Base-by-base conservation (phyloP, 2,888 invertebrate species). In the Scaptomyza cyrtandrae region DNA sequence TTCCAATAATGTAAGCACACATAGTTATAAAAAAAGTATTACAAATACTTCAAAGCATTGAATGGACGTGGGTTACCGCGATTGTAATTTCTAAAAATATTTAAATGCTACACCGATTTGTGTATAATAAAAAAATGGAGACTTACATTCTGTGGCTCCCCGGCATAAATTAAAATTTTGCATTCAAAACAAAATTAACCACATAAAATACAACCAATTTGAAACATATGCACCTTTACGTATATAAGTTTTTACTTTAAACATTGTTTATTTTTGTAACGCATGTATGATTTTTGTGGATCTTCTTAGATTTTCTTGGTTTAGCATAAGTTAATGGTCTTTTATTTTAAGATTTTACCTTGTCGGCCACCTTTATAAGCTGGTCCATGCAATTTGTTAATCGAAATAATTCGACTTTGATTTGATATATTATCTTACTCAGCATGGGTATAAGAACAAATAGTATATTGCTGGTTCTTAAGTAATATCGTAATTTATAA, bases 1-100 rank as follows among this genome's bases (percentile, higher is more conserved):
- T 78, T 71, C 50, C 59, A 74, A 46, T 66, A 49, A 52, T 55
- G 39, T 60, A 74, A 78, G 71, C 64, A 24, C 19, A 41, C 11
- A 54, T 62, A 57, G 49, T 44, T 50, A 57, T 57, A 60, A 52
- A 54, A 61, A 72, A 79, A 70, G 86, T 86, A 83, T 86, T 86
- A 83, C 41, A 58, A 71, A 77, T 81, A 80, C 77, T 86, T 82
- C 63, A 71, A 59, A 46, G 66, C 56, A 72, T 53, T 55, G 37
- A 49, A n/a, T 27, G 31, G 31, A 31, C 61, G 54, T 29, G 52
- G 16, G 9, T 24, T 39, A 52, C 29, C 39, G 41, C 37, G 39
- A 44, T 53, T 49, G 48, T 35, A 39, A 16, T 39, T 53, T 39
- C 39, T 16, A 44, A 57, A 49, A 16, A 59, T 35, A 59, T 31